These are phyloP conservation scores for Eidolon helvum DNA, from an alignment of 2,113 vertebrate species.

Conservation along the genomic window DNA sequence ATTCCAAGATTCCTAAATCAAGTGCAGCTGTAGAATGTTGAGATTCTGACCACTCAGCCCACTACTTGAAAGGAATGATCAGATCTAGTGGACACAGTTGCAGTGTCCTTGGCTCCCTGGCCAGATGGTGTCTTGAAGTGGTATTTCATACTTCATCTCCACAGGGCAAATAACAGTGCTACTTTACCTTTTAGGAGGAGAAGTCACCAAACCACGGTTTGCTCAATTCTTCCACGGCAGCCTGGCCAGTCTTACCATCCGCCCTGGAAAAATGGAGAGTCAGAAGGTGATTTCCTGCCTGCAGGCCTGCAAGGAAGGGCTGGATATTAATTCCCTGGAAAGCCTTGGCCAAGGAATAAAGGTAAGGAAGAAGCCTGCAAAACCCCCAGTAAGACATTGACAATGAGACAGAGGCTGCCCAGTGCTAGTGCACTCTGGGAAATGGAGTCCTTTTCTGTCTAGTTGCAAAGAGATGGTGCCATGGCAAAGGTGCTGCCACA, in stretches of 20 bases:
- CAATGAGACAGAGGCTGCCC: slow-evolving; percentile 59
- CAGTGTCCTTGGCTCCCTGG: neutral
- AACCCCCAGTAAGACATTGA: slow-evolving; percentile 60
- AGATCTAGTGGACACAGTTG: neutral
- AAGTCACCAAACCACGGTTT: slow-evolving; percentile 94
- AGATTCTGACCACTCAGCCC: neutral
- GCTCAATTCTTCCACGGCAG: slow-evolving; percentile 97
- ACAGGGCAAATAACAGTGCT: neutral
- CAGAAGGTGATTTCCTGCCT: slow-evolving; percentile 98
- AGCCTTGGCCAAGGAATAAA: slow-evolving; percentile 95
- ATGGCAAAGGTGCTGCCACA: neutral
- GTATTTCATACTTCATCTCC: neutral
- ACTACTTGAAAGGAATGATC: neutral
- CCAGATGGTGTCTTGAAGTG: neutral
- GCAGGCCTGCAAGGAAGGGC: slow-evolving; percentile 98
- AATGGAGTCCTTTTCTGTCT: slow-evolving; percentile 55
- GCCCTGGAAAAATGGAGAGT: slow-evolving; percentile 96
- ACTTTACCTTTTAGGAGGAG: slow-evolving; percentile 88
- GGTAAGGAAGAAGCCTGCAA: slow-evolving; percentile 84
- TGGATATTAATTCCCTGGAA: slow-evolving; percentile 97
- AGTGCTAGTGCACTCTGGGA: slow-evolving; percentile 4
- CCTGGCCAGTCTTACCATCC: slow-evolving; percentile 94
- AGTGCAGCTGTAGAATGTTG: neutral
- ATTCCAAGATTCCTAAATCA: slow-evolving; percentile 1
- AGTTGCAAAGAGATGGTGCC: slow-evolving; percentile 53